A percentile compares a stretch with the other conserved stretches of the same genome.
phyloP scores from a whole-genome alignment of 2,888 invertebrate species.

The Morinoia aosen region DNA sequence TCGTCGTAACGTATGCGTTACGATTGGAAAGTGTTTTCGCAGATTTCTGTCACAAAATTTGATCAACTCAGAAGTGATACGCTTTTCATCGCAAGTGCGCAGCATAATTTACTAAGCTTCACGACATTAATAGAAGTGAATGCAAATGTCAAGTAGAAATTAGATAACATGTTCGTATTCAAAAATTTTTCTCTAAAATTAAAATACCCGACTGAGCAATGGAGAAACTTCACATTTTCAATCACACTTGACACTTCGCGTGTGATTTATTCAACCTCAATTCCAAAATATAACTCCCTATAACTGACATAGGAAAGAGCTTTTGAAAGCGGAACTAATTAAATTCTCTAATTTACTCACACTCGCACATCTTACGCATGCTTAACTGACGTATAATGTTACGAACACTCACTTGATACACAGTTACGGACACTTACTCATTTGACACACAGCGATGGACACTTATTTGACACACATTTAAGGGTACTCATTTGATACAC shows the following conservation, averaged over 20 bases:
- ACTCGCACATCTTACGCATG: not conserved
- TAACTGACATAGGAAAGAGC: too few relatives aligned
- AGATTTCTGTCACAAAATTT: not conserved
- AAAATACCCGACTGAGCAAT: not conserved
- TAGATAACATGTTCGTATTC: not conserved
- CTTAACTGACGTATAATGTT: too few relatives aligned
- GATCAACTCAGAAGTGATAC: not conserved
- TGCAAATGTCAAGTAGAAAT: not conserved
- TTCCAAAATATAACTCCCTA: not conserved
- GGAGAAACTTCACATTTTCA: not conserved
- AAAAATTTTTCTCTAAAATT: not conserved
- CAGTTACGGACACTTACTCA: not conserved
- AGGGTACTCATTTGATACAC: not conserved
- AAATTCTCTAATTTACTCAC: not conserved
- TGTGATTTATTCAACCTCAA: not conserved
- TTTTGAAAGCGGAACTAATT: not conserved
- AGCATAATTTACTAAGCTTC: not conserved
- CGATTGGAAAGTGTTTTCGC: not conserved
- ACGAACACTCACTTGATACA: not conserved
- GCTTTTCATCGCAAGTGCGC: not conserved
- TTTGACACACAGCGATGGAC: not conserved
- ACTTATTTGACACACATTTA: not conserved
- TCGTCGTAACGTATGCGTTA: not conserved
- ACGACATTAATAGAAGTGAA: not conserved
- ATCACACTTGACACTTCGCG: not conserved